Percentiles rank a stretch among this genome's conserved stretches.
Conservation (phyloP, 2,797 vertebrate genomes). For the Pangasius larnaudii region DNA sequence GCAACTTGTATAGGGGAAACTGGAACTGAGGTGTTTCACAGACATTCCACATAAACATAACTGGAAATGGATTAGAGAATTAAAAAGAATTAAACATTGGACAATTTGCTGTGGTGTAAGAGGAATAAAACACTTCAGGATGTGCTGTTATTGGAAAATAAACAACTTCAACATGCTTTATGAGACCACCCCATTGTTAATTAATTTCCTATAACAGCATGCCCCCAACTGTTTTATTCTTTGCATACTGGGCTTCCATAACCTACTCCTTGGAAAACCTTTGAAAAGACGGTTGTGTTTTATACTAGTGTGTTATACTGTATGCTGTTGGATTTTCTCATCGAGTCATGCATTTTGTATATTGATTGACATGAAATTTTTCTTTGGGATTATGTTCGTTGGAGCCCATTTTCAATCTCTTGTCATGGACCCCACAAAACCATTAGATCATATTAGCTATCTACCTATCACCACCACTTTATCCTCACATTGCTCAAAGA, state of each 20-base stretch:
- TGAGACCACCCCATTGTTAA: background rate
- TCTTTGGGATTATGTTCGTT: background rate
- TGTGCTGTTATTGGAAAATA: background rate
- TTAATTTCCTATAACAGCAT: background rate
- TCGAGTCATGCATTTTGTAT: background rate
- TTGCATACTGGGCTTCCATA: background rate
- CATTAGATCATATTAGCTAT: background rate
- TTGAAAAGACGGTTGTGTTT: background rate
- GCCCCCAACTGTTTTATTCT: background rate
- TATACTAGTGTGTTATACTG: background rate
- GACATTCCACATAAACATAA: background rate
- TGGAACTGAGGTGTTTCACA: background rate
- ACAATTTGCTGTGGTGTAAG: background rate
- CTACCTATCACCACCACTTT: background rate
- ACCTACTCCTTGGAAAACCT: background rate
- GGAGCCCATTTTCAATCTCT: background rate
- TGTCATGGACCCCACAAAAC: background rate
- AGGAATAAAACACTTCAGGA: background rate
- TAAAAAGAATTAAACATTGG: too few relatives aligned
- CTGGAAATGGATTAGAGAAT: background rate
- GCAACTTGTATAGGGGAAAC: background rate
- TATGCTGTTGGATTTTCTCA: background rate
- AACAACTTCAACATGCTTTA: background rate
- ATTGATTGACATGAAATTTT: background rate
- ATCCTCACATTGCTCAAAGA: background rate